Evolutionary conservation across 2,113 vertebrate species (phyloP).

Genomic region (Chionodraco myersi): DNA sequence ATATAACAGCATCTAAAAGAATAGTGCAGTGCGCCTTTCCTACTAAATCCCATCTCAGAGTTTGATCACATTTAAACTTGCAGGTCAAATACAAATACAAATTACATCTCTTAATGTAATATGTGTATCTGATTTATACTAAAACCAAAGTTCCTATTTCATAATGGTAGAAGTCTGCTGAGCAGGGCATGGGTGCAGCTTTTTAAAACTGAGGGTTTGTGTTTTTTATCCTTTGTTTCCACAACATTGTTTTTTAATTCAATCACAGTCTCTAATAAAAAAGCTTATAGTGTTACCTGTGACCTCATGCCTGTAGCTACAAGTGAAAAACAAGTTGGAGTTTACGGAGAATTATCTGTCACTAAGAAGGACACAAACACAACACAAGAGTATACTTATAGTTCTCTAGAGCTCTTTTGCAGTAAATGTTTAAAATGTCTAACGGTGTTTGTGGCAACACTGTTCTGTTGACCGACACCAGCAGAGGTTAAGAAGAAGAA

Average conservation of each 20-base stretch:
- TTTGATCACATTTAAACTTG: not conserved
- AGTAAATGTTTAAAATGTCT: not conserved
- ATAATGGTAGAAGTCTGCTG: not conserved
- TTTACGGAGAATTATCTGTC: not conserved
- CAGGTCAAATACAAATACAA: not conserved
- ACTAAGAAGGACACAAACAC: not conserved
- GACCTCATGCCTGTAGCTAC: not conserved
- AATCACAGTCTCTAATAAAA: not conserved
- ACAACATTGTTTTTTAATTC: not conserved
- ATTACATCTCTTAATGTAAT: not conserved
- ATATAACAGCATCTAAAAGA: not conserved
- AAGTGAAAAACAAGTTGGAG: not conserved
- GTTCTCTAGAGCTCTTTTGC: not conserved
- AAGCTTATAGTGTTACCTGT: slow-evolving; percentile 14
- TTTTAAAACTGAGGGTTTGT: not conserved
- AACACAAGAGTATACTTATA: not conserved
- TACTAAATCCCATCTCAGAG: not conserved
- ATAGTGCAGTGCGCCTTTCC: too few species aligned
- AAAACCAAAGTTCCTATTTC: not conserved
- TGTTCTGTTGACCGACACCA: not conserved
- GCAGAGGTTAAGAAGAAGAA: not conserved
- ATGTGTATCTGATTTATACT: not conserved
- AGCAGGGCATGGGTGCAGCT: not conserved
- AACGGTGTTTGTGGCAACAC: not conserved
- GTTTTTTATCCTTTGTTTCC: not conserved